Percentiles rank a stretch among this genome's conserved stretches.
Evolutionary conservation across 2,888 invertebrate species (phyloP).

Genomic region (Eristalinus sepulchralis): DNA sequence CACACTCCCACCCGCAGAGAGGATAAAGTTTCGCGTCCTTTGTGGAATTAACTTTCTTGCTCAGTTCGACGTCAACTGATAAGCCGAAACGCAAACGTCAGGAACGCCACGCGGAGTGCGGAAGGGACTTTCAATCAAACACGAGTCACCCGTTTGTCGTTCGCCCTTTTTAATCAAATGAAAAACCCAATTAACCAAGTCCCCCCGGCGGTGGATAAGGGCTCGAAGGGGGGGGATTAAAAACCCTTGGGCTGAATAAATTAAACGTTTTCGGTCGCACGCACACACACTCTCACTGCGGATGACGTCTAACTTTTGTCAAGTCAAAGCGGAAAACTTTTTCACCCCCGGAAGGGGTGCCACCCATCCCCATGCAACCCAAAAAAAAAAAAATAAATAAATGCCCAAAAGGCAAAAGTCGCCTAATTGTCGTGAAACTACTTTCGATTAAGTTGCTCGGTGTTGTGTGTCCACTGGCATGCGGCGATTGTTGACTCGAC

Average conservation of each 20-base stretch:
- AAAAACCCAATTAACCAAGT: not conserved
- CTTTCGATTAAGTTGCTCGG: constrained; percentile 65
- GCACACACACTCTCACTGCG: not conserved
- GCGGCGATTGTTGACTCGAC: constrained; percentile 46
- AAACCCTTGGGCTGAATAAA: not conserved
- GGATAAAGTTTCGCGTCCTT: not conserved
- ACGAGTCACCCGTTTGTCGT: not conserved
- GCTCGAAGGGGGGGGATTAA: not conserved
- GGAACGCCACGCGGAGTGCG: not conserved
- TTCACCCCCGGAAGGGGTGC: not conserved
- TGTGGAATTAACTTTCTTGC: not conserved
- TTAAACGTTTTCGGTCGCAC: not conserved
- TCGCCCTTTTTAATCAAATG: not conserved
- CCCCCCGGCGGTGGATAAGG: not conserved
- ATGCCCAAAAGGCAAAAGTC: constrained; percentile 27
- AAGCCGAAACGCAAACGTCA: not conserved
- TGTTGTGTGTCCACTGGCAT: constrained; percentile 45
- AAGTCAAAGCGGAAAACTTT: not conserved
- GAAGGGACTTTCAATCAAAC: not conserved
- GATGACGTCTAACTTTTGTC: not conserved
- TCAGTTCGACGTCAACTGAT: not conserved
- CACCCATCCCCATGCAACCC: not conserved
- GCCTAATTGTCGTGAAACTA: constrained; percentile 64
- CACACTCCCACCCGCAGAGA: not conserved
- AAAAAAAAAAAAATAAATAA: constrained; percentile 14